Evolutionary conservation across 2,797 vertebrate species (phyloP).

Genomic region (Sparus aurata): DNA sequence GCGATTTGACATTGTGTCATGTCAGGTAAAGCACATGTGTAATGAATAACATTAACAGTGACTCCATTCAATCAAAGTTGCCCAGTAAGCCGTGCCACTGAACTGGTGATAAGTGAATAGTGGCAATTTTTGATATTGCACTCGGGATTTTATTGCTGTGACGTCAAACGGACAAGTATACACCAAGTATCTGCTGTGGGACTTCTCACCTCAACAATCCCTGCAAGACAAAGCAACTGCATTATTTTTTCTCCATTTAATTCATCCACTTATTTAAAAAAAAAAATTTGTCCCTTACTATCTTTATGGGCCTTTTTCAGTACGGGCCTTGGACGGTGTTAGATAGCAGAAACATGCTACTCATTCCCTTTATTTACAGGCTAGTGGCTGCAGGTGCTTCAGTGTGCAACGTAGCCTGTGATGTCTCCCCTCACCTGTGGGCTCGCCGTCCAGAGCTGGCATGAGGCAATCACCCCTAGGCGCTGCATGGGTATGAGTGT

Average conservation of each 20-base stretch:
- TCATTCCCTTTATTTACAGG: constrained; percentile 58
- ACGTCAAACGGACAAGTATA: not conserved
- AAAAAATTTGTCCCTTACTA: not conserved
- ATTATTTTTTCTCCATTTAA: not conserved
- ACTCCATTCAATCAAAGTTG: not conserved
- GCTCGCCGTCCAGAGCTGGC: constrained; percentile 69
- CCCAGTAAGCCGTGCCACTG: no score
- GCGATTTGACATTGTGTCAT: not conserved
- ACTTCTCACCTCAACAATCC: not conserved
- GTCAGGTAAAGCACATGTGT: not conserved
- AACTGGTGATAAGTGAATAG: no score
- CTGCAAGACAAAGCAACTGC: constrained; percentile 1
- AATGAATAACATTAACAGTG: not conserved
- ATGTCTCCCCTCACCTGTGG: constrained; percentile 72
- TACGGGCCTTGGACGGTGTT: constrained; percentile 28
- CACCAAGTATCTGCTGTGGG: not conserved
- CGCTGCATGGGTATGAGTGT: constrained; percentile 59
- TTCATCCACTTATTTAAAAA: not conserved
- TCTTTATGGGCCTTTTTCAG: constrained; percentile 20
- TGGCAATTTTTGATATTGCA: not conserved
- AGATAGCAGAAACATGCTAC: constrained; percentile 39
- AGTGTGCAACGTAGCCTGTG: constrained; percentile 61
- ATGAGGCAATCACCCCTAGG: constrained; percentile 73
- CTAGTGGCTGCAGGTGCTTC: constrained; percentile 64
- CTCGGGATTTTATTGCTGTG: constrained; percentile 8